Percentiles rank a stretch among this genome's conserved stretches.
These are phyloP conservation scores for Trogon surrucura DNA, from an alignment of 2,113 vertebrate genomes.

Conservation along the genomic window DNA sequence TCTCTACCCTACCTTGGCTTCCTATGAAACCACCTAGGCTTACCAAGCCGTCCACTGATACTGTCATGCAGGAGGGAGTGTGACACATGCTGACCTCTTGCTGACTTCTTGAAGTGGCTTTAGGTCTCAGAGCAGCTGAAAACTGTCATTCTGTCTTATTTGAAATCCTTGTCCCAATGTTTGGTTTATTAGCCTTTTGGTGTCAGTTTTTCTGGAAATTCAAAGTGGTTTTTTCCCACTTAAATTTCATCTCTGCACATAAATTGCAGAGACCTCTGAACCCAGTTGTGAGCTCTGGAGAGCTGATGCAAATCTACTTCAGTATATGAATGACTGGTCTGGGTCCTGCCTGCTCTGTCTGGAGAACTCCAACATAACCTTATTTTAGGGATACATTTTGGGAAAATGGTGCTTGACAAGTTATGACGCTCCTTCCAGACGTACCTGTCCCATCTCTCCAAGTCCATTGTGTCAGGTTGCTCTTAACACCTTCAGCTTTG, in stretches of 20 bases:
- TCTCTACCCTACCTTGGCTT: not conserved
- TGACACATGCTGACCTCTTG: not conserved
- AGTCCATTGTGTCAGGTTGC: not conserved
- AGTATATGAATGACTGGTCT: not conserved
- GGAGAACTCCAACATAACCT: not conserved
- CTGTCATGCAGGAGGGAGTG: not conserved
- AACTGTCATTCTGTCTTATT: not conserved
- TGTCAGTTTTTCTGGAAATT: not conserved
- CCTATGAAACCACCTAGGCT: not conserved
- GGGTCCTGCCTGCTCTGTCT: not conserved
- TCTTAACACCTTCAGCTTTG: not conserved
- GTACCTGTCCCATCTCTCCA: not conserved
- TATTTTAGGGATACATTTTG: not conserved
- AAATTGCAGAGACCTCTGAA: not conserved
- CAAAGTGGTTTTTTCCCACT: not conserved
- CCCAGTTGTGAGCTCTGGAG: not conserved
- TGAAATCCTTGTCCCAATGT: not conserved
- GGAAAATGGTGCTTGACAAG: not conserved
- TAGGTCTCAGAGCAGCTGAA: not conserved
- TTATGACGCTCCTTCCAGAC: not conserved
- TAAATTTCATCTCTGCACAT: not conserved
- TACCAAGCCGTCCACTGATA: not conserved
- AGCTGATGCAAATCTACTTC: not conserved
- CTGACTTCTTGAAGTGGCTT: not conserved
- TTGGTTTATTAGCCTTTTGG: not conserved